phyloP scores from a whole-genome alignment of 2,888 invertebrate species.

The Rutpela maculata region DNA sequence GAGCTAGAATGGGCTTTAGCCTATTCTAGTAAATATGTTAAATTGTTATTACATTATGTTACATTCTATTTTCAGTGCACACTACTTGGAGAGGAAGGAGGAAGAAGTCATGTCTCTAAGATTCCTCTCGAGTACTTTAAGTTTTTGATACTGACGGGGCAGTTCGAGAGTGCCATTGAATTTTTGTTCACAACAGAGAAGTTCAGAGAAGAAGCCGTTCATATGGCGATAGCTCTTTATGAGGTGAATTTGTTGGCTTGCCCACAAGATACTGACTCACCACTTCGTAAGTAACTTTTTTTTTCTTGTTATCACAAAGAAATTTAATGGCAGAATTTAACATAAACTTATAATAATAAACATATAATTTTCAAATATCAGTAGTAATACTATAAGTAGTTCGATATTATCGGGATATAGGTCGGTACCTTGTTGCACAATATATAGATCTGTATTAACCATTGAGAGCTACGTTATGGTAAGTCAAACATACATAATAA shows the following conservation, averaged over 20 bases:
- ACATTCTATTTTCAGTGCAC: not conserved
- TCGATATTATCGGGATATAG: too few relatives aligned
- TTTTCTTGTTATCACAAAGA: not conserved
- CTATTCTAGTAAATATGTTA: too few relatives aligned
- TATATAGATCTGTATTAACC: too few relatives aligned
- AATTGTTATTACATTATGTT: not conserved
- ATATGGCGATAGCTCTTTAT: conserved; percentile 92
- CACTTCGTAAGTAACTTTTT: conserved; percentile 79
- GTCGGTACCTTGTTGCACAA: too few relatives aligned
- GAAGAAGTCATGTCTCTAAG: conserved; percentile 92
- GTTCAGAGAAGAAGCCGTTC: conserved; percentile 91
- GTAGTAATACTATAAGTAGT: too few relatives aligned
- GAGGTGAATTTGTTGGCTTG: conserved; percentile 85
- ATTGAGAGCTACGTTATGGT: too few relatives aligned
- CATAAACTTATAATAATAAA: too few relatives aligned
- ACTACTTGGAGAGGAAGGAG: conserved; percentile 87
- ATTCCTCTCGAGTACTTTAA: conserved; percentile 93
- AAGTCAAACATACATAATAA: too few relatives aligned
- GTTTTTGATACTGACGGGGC: conserved; percentile 91
- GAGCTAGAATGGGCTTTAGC: too few relatives aligned
- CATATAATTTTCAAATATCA: too few relatives aligned
- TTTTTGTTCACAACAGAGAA: conserved; percentile 86
- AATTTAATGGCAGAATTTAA: not conserved
- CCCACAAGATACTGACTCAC: conserved; percentile 84
- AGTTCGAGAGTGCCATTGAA: conserved; percentile 97